These are phyloP conservation scores for Thoracochromis brauschi DNA, from an alignment of 2,113 vertebrate genomes.

Conservation along the genomic window DNA sequence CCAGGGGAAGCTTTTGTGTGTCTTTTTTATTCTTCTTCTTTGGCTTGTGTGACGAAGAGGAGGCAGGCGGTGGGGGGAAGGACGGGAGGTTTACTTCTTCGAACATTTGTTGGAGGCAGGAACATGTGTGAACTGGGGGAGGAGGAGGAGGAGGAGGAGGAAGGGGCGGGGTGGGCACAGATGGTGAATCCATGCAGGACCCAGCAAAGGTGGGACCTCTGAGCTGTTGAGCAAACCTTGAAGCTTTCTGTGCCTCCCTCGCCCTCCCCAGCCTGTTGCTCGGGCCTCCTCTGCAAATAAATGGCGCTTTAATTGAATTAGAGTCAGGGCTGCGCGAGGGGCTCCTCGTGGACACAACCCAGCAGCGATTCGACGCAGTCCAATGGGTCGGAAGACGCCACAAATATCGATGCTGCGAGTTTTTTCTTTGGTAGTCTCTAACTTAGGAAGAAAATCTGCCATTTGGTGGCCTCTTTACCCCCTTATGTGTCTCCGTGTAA, in stretches of 20 bases:
- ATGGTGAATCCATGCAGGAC: constrained; percentile 94
- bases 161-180: constrained; percentile 84
- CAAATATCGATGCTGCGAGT: not conserved
- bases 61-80: not conserved
- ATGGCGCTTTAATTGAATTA: constrained; percentile 99
- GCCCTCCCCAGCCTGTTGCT: constrained; percentile 44
- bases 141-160: constrained; percentile 74
- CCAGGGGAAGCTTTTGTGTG: constrained; percentile 88
- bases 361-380: not conserved
- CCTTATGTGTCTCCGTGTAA: not conserved
- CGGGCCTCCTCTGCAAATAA: constrained; percentile 80
- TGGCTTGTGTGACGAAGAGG: constrained; percentile 83
- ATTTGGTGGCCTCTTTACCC: not conserved
- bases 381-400: not conserved
- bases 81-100: constrained; percentile 56
- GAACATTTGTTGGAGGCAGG: constrained; percentile 89
- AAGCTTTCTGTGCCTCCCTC: not conserved
- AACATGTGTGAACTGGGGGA: constrained; percentile 82
- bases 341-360: constrained; percentile 62
- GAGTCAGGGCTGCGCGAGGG: constrained; percentile 83
- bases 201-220: constrained; percentile 89
- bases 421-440: not conserved
- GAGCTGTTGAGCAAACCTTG: constrained; percentile 65
- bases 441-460: not conserved
- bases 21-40: constrained; percentile 85